Evolutionary conservation across 2,113 vertebrate species (phyloP), one percentile per base, ranked within the genome.

Genomic region (Galeopterus variegatus): DNA sequence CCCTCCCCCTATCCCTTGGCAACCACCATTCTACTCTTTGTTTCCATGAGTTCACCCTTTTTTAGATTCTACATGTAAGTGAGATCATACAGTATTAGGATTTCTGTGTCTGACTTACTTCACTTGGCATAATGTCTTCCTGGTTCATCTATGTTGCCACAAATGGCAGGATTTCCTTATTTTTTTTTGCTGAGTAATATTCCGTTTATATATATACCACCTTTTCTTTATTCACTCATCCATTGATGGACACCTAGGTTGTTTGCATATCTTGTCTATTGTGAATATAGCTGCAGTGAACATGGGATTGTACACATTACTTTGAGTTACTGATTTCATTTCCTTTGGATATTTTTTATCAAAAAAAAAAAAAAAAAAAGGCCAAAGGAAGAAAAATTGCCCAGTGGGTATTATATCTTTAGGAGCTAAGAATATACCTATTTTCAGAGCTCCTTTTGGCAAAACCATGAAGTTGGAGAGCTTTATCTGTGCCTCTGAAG

Each of bases 381-480:
- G 12, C 21, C 50, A 70, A 83, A 67, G 24, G 36, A n/a, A 88
- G 88, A 88, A 96, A 94, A 87, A 48, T 36, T 92, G 21, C 41
- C 31, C 11, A 52, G 0, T 41, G 41, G 52, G 33, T 52, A n/a
- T 58, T 77, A 7, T 65, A 36, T 86, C 6, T 86, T 92, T 8
- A 75, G 62, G n/a, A 94, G 14, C 56, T 21, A 83, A 8, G 23
- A 75, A 45, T 50, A 60, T 5, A 45, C 33, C 41, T 50, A 12
- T 21, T 58, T 94, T 88, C 60, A 84, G 36, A 65, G 62, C 9
- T 81, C 10, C 52, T 86, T 84, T 75, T 75, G 26, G 67, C 15
- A 69, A 89, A 70, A 24, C 4, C 21, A 2, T 48, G 69, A 41
- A 50, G 41, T 67, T 64, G 70, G 62, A 82, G n/a, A 36, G 36